These are phyloP conservation scores for Lagorchestes hirsutus DNA, from an alignment of 2,797 vertebrate species.

Conservation along the genomic window DNA sequence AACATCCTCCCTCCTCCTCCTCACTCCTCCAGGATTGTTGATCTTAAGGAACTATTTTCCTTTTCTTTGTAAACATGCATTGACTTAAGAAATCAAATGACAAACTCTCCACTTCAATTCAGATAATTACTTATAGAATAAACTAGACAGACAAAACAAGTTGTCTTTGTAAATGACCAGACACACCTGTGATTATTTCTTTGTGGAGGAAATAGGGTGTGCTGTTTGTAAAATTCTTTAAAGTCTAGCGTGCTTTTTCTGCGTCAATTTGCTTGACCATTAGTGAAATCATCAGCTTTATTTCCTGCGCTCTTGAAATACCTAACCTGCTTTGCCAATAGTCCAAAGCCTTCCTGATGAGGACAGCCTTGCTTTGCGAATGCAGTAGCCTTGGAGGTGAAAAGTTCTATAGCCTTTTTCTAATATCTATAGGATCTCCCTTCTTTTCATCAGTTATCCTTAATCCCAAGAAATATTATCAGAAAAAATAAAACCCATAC, in stretches of 20 bases:
- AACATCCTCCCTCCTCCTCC: background rate
- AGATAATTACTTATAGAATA: background rate
- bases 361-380: background rate
- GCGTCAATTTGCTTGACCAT: background rate
- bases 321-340: background rate
- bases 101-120: background rate
- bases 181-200: background rate
- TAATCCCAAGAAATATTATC: rapidly evolving
- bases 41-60: background rate
- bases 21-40: rapidly evolving
- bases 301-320: background rate
- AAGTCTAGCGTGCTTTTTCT: background rate
- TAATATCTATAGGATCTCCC: background rate
- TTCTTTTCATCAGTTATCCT: background rate
- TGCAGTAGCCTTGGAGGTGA: background rate
- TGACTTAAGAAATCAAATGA: background rate
- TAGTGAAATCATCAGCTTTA: background rate
- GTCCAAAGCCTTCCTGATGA: background rate
- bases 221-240: background rate
- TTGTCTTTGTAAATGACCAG: background rate
- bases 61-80: too few species aligned
- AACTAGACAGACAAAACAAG: background rate
- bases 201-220: background rate
- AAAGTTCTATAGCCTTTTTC: rapidly evolving
- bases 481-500: background rate